These are phyloP conservation scores for Melinaea menophilus DNA, from an alignment of 2,888 invertebrate species.

Conservation along the genomic window DNA sequence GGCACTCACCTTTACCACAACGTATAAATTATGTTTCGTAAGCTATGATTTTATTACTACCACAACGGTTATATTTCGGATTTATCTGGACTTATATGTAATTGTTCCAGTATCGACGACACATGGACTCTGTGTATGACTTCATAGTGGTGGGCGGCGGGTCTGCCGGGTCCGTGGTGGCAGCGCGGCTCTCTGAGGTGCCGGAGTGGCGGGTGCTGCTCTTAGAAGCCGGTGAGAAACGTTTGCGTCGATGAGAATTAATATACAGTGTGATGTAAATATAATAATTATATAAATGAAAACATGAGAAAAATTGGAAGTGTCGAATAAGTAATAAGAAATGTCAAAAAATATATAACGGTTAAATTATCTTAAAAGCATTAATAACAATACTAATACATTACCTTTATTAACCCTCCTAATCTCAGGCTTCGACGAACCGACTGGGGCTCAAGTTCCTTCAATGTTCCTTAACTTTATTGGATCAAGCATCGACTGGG, in stretches of 20 bases:
- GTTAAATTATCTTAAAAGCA: neutral
- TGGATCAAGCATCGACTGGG: constrained; percentile 92
- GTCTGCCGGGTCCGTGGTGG: constrained; percentile 84
- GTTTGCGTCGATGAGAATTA: neutral
- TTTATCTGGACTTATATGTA: constrained; percentile 1
- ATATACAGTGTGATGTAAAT: neutral
- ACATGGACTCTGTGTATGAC: constrained; percentile 82
- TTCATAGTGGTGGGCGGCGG: constrained; percentile 87
- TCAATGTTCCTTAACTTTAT: constrained; percentile 93
- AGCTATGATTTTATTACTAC: too few relatives aligned
- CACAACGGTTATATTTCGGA: neutral
- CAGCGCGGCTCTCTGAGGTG: constrained; percentile 84
- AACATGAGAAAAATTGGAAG: too few relatives aligned
- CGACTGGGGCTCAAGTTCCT: constrained; percentile 92
- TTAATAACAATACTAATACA: neutral
- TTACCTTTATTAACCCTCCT: neutral
- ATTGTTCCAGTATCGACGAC: constrained; percentile 62
- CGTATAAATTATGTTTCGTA: too few relatives aligned
- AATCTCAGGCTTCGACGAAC: constrained; percentile 85
- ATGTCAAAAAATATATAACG: neutral
- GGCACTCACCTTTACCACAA: too few relatives aligned
- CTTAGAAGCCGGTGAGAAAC: constrained; percentile 81
- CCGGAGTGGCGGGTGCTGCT: constrained; percentile 84
- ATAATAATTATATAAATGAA: too few relatives aligned
- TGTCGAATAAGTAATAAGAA: too few relatives aligned